Conservation (phyloP, 1,140 invertebrate species). For the Zophobas atratus region DNA sequence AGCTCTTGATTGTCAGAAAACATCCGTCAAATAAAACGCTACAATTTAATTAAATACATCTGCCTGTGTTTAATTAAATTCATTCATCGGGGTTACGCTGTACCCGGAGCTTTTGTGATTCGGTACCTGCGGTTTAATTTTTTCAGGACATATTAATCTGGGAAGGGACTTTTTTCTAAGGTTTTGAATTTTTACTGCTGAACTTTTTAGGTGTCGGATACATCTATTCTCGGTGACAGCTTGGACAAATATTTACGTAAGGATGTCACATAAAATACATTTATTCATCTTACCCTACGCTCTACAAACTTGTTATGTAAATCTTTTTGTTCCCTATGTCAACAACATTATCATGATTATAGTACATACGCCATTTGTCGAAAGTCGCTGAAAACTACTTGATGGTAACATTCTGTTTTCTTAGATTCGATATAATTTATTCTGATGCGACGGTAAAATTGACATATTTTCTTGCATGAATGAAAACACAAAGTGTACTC, state of each 20-base stretch:
- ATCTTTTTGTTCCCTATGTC: conserved; percentile 16
- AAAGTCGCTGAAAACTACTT: too few species aligned
- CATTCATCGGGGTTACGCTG: background rate
- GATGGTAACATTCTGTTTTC: too few species aligned
- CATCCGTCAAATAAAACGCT: background rate
- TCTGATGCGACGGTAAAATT: too few species aligned
- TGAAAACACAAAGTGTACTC: too few species aligned
- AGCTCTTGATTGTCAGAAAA: background rate
- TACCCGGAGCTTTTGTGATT: too few species aligned
- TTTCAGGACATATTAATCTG: too few species aligned
- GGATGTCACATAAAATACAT: conserved; percentile 15
- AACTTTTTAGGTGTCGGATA: background rate
- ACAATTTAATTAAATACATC: background rate
- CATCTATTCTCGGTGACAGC: background rate
- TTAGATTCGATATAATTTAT: too few species aligned
- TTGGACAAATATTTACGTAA: conserved; percentile 11
- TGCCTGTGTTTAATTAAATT: background rate
- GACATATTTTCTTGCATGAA: too few species aligned
- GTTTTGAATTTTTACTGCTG: background rate
- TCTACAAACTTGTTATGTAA: conserved; percentile 14
- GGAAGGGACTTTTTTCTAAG: too few species aligned
- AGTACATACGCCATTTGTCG: background rate
- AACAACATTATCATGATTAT: conserved; percentile 33
- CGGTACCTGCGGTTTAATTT: too few species aligned
- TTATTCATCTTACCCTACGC: background rate